Evolutionary conservation across 2,888 invertebrate species (phyloP), one percentile per base, ranked within the genome.

Genomic region (Platerodrilus igneus): DNA sequence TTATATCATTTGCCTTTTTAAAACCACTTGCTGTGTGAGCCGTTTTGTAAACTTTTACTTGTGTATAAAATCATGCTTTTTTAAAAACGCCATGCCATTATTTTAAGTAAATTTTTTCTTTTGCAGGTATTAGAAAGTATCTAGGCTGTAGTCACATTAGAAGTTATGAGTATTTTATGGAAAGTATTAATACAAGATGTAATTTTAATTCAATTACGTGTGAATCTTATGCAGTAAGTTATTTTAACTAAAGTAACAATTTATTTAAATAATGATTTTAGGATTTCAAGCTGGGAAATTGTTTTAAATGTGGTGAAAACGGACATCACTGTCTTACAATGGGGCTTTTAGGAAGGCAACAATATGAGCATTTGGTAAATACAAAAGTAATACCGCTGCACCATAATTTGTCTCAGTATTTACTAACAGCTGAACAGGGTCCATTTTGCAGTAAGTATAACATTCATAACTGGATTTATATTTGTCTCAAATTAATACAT

Each of bases 91-190:
- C n/a, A n/a, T n/a, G n/a, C n/a, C n/a, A n/a, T n/a, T n/a, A n/a
- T n/a, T n/a, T n/a, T n/a, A n/a, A n/a, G n/a, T n/a, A n/a, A 14
- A 8, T n/a, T 23, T 19, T 11, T 19, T 17, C 8, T 4, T 45
- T 64, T 55, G 20, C 52, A 76, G 80, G 79, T 2, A 69, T 85
- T 3, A 76, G 79, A 37, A 75, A 79, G 50, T 82, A 78, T 57
- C 71, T 94, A 10, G 83, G 88, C 15, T 95, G 94, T 64, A 87
- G 90, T 66, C 94, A 95, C 62, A 77, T 91, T 40, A 71, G 93
- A 32, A 86, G 90, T 46, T 81, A 88, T 61, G 81, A 86, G 54
- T 83, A 80, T 59, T 92, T 88, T 62, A 82, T 78, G 0, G 93
- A 93, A 66, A 90, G 87, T 51, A 81, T 94, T 30, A 80, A 82